These are phyloP conservation scores for Drosophila yakuba DNA, from an alignment of 1,140 invertebrate genomes.

Conservation along the genomic window DNA sequence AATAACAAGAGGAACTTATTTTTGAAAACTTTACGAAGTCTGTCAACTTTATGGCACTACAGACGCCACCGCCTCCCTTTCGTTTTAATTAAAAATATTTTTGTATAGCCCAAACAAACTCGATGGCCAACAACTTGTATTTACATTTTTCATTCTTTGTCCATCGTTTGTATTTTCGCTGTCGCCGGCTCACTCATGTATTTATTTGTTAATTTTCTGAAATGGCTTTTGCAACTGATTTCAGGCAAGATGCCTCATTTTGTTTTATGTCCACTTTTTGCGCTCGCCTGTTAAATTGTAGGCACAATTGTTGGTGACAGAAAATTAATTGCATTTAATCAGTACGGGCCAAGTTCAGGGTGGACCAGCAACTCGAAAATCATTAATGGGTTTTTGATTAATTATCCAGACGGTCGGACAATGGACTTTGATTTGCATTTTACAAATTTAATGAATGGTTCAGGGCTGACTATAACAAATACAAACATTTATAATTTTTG, in stretches of 20 bases:
- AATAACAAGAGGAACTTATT: conserved; percentile 1
- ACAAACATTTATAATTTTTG: conserved; percentile 1
- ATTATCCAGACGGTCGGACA: conserved; percentile 40
- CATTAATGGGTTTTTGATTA: conserved; percentile 66
- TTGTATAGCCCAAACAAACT: conserved; percentile 37
- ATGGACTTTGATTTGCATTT: conserved; percentile 55
- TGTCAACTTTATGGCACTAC: conserved; percentile 9
- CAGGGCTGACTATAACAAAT: conserved; percentile 5
- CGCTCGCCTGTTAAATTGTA: conserved; percentile 34
- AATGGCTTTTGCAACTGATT: conserved; percentile 47
- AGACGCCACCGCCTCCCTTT: conserved; percentile 6
- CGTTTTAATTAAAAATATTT: conserved; percentile 44
- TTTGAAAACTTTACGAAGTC: conserved; percentile 18
- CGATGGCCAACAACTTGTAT: conserved; percentile 35
- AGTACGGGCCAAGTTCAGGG: conserved; percentile 40
- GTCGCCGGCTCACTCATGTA: conserved; percentile 26
- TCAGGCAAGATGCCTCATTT: conserved; percentile 45
- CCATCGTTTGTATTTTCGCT: conserved; percentile 11
- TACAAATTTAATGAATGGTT: conserved; percentile 52
- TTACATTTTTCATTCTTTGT: conserved; percentile 36
- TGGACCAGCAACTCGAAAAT: conserved; percentile 31
- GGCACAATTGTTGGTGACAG: conserved; percentile 70
- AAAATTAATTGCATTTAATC: conserved; percentile 75
- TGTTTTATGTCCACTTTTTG: conserved; percentile 34
- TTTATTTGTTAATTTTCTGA: conserved; percentile 53